A percentile compares a stretch with the other conserved stretches of the same genome.
Conservation (phyloP, 2,888 invertebrate species). For the Latrodectus hesperus region DNA sequence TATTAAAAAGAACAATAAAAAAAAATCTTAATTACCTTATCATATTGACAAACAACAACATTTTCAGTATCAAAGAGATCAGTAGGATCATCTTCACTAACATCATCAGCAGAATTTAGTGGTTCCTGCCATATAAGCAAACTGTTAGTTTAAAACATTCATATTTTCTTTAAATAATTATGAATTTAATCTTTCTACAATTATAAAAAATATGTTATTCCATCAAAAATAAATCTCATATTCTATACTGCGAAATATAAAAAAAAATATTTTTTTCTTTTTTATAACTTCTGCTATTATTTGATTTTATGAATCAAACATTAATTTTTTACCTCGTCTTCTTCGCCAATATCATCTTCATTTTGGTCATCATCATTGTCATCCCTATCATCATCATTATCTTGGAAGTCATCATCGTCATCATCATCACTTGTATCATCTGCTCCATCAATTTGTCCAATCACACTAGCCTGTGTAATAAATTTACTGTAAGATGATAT, state of each 20-base stretch:
- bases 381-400: conserved; percentile 80
- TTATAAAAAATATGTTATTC: too few species aligned
- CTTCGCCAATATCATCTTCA: conserved; percentile 78
- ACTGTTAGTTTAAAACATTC: too few species aligned
- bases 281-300: too few species aligned
- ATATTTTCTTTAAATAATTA: too few species aligned
- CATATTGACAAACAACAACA: conserved; percentile 99
- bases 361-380: conserved; percentile 82
- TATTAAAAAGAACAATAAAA: background rate
- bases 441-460: conserved; percentile 75
- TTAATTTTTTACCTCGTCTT: conserved; percentile 71
- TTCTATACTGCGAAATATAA: too few species aligned
- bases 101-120: conserved; percentile 96
- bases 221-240: too few species aligned
- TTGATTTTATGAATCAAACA: background rate
- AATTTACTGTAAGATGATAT: background rate
- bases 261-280: background rate
- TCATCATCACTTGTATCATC: conserved; percentile 77
- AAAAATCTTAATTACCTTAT: conserved; percentile 82
- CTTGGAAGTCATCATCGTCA: conserved; percentile 82
- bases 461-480: conserved; percentile 34
- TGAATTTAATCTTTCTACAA: too few species aligned
- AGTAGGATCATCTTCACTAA: conserved; percentile 88
- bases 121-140: conserved; percentile 80
- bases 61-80: conserved; percentile 99